Evolutionary conservation across 2,113 vertebrate genomes (phyloP).

Genomic region (Pseudorectes ferrugineus): DNA sequence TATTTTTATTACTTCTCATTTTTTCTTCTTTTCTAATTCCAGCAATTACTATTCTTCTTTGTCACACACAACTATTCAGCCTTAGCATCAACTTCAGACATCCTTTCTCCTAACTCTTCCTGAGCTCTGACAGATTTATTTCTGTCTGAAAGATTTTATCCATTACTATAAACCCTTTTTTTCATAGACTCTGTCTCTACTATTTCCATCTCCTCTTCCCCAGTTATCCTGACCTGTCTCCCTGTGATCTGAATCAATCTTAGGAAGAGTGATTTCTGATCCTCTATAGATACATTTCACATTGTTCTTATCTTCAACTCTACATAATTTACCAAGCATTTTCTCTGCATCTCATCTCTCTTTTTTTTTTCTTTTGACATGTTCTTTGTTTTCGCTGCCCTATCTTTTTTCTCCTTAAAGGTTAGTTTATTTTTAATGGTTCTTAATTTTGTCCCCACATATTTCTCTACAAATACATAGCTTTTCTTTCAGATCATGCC

Average conservation of each 20-base stretch:
- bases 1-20: neutral
- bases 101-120: neutral
- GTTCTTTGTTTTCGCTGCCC: neutral
- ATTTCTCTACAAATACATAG: neutral
- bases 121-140: neutral
- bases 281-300: neutral
- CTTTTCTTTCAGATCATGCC: neutral
- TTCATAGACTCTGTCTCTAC: neutral
- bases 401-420: neutral
- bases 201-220: neutral
- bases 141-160: neutral
- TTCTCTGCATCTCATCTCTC: neutral
- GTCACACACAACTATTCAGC: neutral
- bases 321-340: neutral
- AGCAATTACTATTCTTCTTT: neutral
- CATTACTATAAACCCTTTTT: neutral
- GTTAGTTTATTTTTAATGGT: neutral
- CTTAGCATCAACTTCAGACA: neutral
- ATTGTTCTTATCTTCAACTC: neutral
- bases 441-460: neutral
- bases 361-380: neutral
- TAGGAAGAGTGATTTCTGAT: neutral
- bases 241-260: neutral
- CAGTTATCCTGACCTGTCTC: neutral
- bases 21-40: neutral